Evolutionary conservation across 2,797 vertebrate species (phyloP).

Genomic region (Darevskia nairensis): DNA sequence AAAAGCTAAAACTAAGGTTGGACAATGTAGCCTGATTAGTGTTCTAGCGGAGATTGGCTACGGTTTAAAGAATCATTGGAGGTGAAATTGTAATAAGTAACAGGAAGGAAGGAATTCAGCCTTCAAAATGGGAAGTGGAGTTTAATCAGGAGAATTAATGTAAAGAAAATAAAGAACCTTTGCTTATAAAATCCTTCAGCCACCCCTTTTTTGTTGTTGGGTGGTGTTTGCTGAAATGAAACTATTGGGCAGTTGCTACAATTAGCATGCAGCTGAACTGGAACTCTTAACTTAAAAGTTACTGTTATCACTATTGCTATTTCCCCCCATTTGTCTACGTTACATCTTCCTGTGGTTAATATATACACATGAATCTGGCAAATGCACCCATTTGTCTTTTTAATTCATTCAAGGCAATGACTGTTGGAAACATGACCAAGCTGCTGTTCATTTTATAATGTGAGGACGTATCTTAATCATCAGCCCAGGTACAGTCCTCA

Average conservation of each 20-base stretch:
- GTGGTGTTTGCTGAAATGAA: slow-evolving; percentile 42
- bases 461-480: slow-evolving; percentile 29
- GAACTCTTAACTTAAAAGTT: slow-evolving; percentile 7
- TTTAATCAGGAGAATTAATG: slow-evolving; percentile 59
- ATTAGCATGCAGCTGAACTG: slow-evolving; percentile 24
- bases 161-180: slow-evolving; percentile 50
- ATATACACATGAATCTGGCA: not conserved
- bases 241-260: slow-evolving; percentile 12
- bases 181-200: not conserved
- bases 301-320: slow-evolving; percentile 21
- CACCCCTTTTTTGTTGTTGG: slow-evolving; percentile 12
- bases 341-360: not conserved
- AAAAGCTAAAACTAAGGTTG: slow-evolving; percentile 32
- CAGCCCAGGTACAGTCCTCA: not conserved
- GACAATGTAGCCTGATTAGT: not conserved
- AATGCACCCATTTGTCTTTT: slow-evolving; percentile 40
- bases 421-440: slow-evolving; percentile 50
- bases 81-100: not conserved
- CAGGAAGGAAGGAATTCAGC: slow-evolving; percentile 10
- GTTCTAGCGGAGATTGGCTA: accelerated
- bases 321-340: slow-evolving; percentile 24
- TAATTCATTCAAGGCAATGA: slow-evolving; percentile 26
- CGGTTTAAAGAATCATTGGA: slow-evolving; percentile 8
- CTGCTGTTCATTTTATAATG: slow-evolving; percentile 35
- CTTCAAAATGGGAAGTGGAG: slow-evolving; percentile 37